Percentiles rank a stretch among this genome's conserved stretches.
Evolutionary conservation across 1,140 invertebrate species (phyloP).

Genomic region (Amyelois transitella): DNA sequence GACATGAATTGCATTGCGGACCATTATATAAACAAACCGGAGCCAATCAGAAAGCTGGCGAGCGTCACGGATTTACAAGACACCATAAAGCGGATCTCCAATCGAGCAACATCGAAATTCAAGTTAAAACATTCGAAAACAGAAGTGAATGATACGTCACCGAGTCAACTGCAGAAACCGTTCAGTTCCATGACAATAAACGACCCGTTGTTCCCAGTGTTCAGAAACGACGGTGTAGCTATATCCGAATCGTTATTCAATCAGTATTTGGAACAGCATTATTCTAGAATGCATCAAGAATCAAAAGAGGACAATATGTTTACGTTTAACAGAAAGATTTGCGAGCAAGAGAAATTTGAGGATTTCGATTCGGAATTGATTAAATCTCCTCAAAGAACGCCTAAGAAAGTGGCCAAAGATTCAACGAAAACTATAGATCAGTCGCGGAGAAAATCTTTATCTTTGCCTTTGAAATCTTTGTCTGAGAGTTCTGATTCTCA

Average conservation of each 20-base stretch:
- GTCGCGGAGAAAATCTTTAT: conserved; percentile 78
- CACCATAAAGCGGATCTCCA: conserved; percentile 71
- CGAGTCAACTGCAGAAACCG: conserved; percentile 49
- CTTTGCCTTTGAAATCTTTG: conserved; percentile 82
- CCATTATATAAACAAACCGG: conserved; percentile 67
- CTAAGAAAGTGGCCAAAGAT: conserved; percentile 55
- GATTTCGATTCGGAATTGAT: conserved; percentile 67
- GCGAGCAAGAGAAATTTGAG: conserved; percentile 63
- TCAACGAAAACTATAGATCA: conserved; percentile 58
- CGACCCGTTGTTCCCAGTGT: conserved; percentile 85
- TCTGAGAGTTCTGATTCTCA: conserved; percentile 65
- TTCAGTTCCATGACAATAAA: conserved; percentile 79
- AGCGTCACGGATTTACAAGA: conserved; percentile 75
- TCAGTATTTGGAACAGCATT: conserved; percentile 78
- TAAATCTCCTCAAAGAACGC: conserved; percentile 57
- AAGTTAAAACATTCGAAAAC: conserved; percentile 64
- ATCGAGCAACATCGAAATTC: conserved; percentile 66
- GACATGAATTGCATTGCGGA: conserved; percentile 61
- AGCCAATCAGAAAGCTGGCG: conserved; percentile 55
- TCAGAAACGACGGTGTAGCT: conserved; percentile 81
- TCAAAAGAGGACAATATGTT: conserved; percentile 71
- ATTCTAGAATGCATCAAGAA: conserved; percentile 71
- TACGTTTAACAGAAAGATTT: conserved; percentile 56
- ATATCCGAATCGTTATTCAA: conserved; percentile 83
- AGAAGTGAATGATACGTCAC: conserved; percentile 48